phyloP scores from a whole-genome alignment of 2,797 vertebrate species.

The Phyllotis vaccarum region DNA sequence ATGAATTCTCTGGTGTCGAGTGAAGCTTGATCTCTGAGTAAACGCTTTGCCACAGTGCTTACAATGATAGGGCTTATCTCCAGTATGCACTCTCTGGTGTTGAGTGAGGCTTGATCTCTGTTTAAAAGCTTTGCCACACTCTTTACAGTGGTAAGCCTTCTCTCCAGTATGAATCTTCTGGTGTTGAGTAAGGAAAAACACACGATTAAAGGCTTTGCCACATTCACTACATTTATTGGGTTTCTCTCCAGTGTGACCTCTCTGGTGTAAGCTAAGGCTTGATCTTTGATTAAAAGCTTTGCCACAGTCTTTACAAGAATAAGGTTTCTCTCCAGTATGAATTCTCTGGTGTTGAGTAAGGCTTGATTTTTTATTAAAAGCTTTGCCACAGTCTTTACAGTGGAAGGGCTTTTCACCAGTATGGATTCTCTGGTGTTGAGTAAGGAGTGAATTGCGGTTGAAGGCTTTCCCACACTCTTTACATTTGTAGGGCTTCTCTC shows the following conservation, averaged over 20 bases:
- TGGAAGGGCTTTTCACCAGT: slow-evolving; percentile 47
- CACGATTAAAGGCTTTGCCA: slow-evolving; percentile 63
- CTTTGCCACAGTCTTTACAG: slow-evolving; percentile 65
- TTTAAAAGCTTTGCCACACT: slow-evolving; percentile 49
- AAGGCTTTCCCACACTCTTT: slow-evolving; percentile 63
- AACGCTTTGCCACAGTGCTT: neutral
- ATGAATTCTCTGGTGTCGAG: slow-evolving; percentile 13
- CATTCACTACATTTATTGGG: slow-evolving; percentile 55
- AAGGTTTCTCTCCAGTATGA: slow-evolving; percentile 65
- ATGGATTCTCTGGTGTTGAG: slow-evolving; percentile 60
- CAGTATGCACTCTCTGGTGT: slow-evolving; percentile 13
- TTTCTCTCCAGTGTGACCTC: slow-evolving; percentile 67
- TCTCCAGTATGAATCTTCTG: slow-evolving; percentile 69
- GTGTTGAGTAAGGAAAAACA: slow-evolving; percentile 61
- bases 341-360: slow-evolving; percentile 61
- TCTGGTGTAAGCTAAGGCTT: slow-evolving; percentile 59
- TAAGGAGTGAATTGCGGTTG: slow-evolving; percentile 35
- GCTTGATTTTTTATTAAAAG: slow-evolving; percentile 60
- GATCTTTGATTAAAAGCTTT: slow-evolving; percentile 65
- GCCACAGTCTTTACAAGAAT: slow-evolving; percentile 65
- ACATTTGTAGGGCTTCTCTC: slow-evolving; percentile 59
- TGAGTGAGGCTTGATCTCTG: neutral
- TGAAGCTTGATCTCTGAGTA: neutral
- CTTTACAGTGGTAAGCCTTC: slow-evolving; percentile 61
- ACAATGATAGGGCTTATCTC: slow-evolving; percentile 1